A percentile compares a stretch with the other conserved stretches of the same genome.
Conservation (phyloP, 1,140 invertebrate species). For the Calliphora vicina region DNA sequence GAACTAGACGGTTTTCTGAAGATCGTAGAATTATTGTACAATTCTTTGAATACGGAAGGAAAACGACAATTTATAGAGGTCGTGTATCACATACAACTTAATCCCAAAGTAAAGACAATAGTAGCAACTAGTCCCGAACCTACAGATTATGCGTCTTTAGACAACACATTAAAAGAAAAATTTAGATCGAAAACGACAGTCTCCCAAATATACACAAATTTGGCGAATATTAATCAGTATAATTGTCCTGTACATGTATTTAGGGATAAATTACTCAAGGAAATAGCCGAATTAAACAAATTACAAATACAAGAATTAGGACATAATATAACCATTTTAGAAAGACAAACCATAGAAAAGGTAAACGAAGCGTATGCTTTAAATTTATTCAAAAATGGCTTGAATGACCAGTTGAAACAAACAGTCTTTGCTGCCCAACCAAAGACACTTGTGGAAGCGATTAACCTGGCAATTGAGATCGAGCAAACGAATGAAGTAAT, state of each 20-base stretch:
- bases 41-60: neutral
- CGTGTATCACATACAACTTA: neutral
- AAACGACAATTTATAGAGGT: conserved; percentile 1
- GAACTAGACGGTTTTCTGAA: neutral
- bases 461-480: neutral
- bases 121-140: neutral
- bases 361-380: neutral
- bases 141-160: neutral
- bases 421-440: neutral
- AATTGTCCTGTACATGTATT: neutral
- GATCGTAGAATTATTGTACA: neutral
- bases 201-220: neutral
- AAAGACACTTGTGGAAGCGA: neutral
- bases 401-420: neutral
- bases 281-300: neutral
- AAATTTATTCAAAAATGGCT: neutral
- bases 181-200: neutral
- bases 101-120: neutral
- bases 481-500: neutral
- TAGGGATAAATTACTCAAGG: neutral
- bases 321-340: neutral
- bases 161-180: neutral
- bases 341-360: neutral
- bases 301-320: neutral
- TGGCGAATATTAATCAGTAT: neutral